phyloP scores from a whole-genome alignment of 2,113 vertebrate genomes.

The Motacilla alba region DNA sequence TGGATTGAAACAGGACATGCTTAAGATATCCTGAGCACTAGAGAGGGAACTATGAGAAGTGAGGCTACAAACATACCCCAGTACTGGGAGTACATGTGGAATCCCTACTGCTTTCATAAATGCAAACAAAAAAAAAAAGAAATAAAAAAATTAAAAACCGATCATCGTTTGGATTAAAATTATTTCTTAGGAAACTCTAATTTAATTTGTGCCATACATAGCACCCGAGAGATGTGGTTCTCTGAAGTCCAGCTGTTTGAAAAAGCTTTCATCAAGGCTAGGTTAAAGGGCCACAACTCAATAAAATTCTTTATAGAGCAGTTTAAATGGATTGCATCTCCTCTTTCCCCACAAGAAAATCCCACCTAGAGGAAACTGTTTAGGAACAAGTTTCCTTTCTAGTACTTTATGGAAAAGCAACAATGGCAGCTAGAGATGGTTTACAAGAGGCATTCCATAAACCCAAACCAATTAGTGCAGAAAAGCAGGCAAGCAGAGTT shows the following conservation, averaged over 20 bases:
- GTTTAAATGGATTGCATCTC: conserved; percentile 11
- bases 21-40: neutral
- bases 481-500: conserved; percentile 2
- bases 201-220: neutral
- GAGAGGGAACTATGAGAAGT: neutral
- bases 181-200: neutral
- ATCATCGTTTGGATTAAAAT: neutral
- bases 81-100: neutral
- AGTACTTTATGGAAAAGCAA: conserved; percentile 34
- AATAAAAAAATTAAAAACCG: neutral
- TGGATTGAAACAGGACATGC: neutral
- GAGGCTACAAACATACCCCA: neutral
- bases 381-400: conserved; percentile 46
- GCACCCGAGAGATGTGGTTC: neutral
- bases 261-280: conserved; percentile 32
- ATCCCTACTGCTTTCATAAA: neutral
- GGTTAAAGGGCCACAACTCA: conserved; percentile 37
- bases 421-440: conserved; percentile 15
- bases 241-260: neutral
- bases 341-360: conserved; percentile 33
- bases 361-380: conserved; percentile 37
- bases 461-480: conserved; percentile 53
- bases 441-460: conserved; percentile 44
- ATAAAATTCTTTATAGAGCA: conserved; percentile 51
- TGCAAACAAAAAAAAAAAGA: neutral